Evolutionary conservation across 1,140 invertebrate species (phyloP), one percentile per base, ranked within the genome.

Genomic region (Bactericera cockerelli): DNA sequence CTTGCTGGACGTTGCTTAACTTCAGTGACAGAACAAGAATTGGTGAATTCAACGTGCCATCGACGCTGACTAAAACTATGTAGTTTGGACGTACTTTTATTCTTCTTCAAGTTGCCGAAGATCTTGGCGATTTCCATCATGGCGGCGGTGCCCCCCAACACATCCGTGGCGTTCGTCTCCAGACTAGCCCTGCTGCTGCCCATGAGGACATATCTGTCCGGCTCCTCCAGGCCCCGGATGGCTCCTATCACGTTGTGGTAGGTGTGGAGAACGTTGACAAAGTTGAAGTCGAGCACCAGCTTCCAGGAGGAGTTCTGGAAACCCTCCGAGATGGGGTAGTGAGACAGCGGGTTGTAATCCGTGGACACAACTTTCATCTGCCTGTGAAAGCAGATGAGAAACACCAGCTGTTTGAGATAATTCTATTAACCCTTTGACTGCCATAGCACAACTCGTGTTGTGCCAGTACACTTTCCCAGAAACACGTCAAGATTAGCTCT

Each of bases 41-140:
- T n/a, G n/a, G n/a, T n/a, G n/a, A n/a, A n/a, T n/a, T n/a, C n/a
- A n/a, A n/a, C n/a, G n/a, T n/a, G n/a, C n/a, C n/a, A n/a, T n/a
- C n/a, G n/a, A n/a, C n/a, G n/a, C n/a, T n/a, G n/a, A n/a, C n/a
- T n/a, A n/a, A n/a, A n/a, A n/a, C n/a, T n/a, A n/a, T n/a, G n/a
- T n/a, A n/a, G n/a, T n/a, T n/a, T n/a, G n/a, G n/a, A n/a, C 28
- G 36, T 38, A 59, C 61, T 57, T 38, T 54, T 54, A 2, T 26
- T 28, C 59, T 28, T 22, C n/a, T 28, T 58, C 0, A 62, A 53
- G 21, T 59, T 25, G 3, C 53, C 58, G 36, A 62, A 59, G 1
- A 54, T 57, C 25, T 57, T 36, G 19, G 57, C 49, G 1, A 62
- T n/a, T 39, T 62, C 61, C 61, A 62, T 62, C 61, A 62, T 62